Evolutionary conservation across 2,113 vertebrate species (phyloP).

Genomic region (Podocnemis expansa): DNA sequence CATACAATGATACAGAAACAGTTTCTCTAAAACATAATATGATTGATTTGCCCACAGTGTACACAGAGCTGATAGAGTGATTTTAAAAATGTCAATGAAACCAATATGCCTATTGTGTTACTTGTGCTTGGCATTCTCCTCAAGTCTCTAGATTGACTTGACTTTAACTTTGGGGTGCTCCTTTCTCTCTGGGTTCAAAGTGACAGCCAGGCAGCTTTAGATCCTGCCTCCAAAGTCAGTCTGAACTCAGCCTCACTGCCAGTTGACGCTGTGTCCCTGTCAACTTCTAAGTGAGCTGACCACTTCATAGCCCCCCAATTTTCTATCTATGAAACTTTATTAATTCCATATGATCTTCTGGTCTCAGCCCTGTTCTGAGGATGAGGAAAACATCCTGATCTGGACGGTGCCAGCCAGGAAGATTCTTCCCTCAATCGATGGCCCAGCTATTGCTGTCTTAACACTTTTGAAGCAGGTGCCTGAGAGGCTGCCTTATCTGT

Average conservation of each 20-base stretch:
- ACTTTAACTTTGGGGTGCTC: not conserved
- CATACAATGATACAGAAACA: not conserved
- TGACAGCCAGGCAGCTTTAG: not conserved
- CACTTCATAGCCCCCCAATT: too few relatives aligned
- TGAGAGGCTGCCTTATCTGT: not conserved
- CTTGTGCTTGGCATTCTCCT: not conserved
- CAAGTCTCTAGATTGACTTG: not conserved
- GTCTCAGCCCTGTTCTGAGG: not conserved
- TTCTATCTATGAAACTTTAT: not conserved
- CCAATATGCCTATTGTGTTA: not conserved
- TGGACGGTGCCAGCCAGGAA: not conserved
- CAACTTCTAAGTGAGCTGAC: not conserved
- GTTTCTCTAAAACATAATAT: not conserved
- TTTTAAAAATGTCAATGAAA: not conserved
- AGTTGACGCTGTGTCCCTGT: not conserved
- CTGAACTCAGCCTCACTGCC: not conserved
- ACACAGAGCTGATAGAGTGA: not conserved
- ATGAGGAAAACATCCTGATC: not conserved
- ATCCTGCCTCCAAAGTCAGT: not conserved
- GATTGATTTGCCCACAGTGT: not conserved
- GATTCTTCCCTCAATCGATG: not conserved
- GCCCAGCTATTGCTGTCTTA: not conserved
- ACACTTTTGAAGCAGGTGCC: not conserved
- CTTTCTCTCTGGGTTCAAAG: not conserved
- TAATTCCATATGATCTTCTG: not conserved